Evolutionary conservation across 2,888 invertebrate genomes (phyloP), one percentile per base, ranked within the genome.

Genomic region (Nemapogon koenigi): DNA sequence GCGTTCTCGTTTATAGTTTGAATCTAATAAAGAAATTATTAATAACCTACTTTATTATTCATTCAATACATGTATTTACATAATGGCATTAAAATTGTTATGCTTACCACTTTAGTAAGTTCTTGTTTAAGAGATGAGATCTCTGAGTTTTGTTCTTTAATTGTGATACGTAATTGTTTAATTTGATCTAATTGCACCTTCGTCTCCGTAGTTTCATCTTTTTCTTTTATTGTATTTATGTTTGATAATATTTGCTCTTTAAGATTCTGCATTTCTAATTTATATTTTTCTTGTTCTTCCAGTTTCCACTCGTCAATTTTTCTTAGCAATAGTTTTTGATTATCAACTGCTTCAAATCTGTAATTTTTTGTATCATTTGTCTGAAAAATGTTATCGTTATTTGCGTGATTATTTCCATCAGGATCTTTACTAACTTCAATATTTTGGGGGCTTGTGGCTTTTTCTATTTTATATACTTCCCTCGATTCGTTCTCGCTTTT

Each of bases 301-400:
- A 70, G 68, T 55, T 79, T 83, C 75, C 78, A 81, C 54, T 63
- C 68, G 50, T 69, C 82, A 44, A 69, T 69, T 56, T 61, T 75
- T 53, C 65, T 61, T 26, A 72, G 42, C 25, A 72, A 49, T 43
- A 59, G 56, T 33, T 55, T 59, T 43, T 69, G 69, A 31, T 55
- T 13, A 4, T 17, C 19, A 2, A 11, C 11, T 19, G 57, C 65
- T 40, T 73, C 71, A 28, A 28, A 4, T 6, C 22, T 22, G 6
- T 8, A 22, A 7, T 6, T 7, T 22, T 22, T 7, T 28, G 28
- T 28, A 4, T 28, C 28, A 7, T 28, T 8, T 6, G 7, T 28
- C 4, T 8, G 28, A 11, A 6, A n/a, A 2, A 38, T 47, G 25
- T 44, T 39, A 3, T 40, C 37, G 16, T 6, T 39, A 19, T 41